phyloP scores from a whole-genome alignment of 2,113 vertebrate genomes.

The Hypomesus transpacificus region DNA sequence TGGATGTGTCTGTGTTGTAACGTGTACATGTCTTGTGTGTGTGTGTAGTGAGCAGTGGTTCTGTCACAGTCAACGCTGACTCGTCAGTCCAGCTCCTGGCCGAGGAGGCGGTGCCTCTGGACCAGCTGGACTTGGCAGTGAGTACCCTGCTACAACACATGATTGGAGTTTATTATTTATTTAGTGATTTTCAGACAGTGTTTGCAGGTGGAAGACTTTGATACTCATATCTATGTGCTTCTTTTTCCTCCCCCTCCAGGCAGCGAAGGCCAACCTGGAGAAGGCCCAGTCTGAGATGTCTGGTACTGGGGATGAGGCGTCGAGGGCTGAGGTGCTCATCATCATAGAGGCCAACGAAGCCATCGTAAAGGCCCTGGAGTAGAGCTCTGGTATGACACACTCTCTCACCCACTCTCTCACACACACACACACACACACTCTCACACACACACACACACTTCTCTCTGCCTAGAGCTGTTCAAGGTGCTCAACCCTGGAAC shows the following conservation, averaged over 20 bases:
- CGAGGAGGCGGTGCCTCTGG: conserved; percentile 84
- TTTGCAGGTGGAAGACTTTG: not conserved
- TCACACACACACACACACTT: too few species aligned
- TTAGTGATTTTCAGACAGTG: not conserved
- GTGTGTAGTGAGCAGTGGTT: conserved; percentile 87
- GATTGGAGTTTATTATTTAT: too few species aligned
- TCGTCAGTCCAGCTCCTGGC: conserved; percentile 89
- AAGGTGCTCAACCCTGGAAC: too few species aligned
- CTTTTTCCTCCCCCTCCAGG: conserved; percentile 58
- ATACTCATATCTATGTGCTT: not conserved
- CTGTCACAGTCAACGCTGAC: conserved; percentile 85
- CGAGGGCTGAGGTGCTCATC: conserved; percentile 84
- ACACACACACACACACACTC: too few species aligned
- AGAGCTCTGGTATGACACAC: conserved; percentile 22
- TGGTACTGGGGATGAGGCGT: conserved; percentile 70
- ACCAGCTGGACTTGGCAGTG: conserved; percentile 86
- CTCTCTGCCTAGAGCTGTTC: too few species aligned
- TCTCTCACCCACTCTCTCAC: too few species aligned
- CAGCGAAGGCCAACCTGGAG: conserved; percentile 88
- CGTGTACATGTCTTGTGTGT: not conserved
- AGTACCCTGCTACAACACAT: conserved; percentile 54
- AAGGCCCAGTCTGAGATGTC: conserved; percentile 81
- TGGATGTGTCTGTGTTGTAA: not conserved
- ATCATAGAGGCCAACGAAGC: conserved; percentile 90
- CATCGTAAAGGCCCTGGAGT: conserved; percentile 92